Evolutionary conservation across 2,888 invertebrate genomes (phyloP), one percentile per base, ranked within the genome.

Genomic region (Dorcus parallelipipedus): DNA sequence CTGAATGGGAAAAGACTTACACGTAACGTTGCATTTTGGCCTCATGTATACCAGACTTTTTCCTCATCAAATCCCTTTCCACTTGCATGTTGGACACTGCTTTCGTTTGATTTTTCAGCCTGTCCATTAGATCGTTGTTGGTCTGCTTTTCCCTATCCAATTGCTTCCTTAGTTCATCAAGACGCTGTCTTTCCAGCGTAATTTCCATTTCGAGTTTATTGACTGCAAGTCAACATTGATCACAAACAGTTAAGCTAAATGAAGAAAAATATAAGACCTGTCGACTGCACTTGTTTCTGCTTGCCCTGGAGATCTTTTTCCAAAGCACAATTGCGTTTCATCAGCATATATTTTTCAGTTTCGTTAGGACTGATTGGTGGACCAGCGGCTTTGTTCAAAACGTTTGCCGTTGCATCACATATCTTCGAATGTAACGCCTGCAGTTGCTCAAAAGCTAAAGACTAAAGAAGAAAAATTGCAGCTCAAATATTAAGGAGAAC

Each of bases 371-470:
- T 48, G 63, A 70, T 80, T 80, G 80, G 80, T 80, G n/a, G 74
- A 76, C 2, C 45, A n/a, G 40, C 52, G 38, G 63, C 41, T 58
- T 64, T 59, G 39, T 67, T 66, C 38, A 70, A 72, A 3, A 80
- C 58, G 62, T 78, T 81, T 76, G 82, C 83, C 3, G 71, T 72
- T 1, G 79, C 80, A 5, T 81, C 80, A 66, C 82, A 82, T 39
- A 83, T 80, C 76, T 82, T 83, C 1, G 80, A 70, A 65, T 84
- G 83, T 14, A 84, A 55, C 62, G 81, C 80, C 17, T 82, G 81
- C n/a, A 84, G 67, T 64, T 84, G 84, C 69, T 83, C 81, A 14
- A 79, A 77, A 50, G 80, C 78, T 49, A 84, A 72, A 6, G 72
- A 69, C 82, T 83, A 67, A 71, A 65, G 47, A 62, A 57, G 45